These are phyloP conservation scores for Trachelus troglodyta DNA, from an alignment of 2,888 invertebrate genomes.

Conservation along the genomic window DNA sequence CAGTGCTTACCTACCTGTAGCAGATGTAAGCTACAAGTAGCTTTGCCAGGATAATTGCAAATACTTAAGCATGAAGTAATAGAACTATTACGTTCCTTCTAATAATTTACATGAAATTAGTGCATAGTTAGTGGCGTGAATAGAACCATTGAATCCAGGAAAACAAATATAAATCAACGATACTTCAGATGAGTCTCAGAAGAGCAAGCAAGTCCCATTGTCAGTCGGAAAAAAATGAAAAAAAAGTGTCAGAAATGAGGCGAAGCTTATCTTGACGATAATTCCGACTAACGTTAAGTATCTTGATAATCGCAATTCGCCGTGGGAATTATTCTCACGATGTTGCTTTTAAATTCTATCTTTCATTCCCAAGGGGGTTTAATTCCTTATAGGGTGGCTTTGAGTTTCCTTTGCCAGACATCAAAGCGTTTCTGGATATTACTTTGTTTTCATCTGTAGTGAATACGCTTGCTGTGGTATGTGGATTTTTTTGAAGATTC, in stretches of 20 bases:
- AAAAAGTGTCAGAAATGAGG: background rate
- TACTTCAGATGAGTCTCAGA: background rate
- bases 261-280: background rate
- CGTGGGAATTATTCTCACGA: background rate
- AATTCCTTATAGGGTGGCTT: background rate
- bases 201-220: background rate
- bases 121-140: conserved; percentile 34
- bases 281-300: background rate
- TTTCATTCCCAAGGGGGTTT: background rate
- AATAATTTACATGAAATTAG: conserved; percentile 40
- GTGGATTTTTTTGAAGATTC: background rate
- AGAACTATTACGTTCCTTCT: conserved; percentile 17
- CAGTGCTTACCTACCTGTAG: background rate
- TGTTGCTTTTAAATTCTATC: background rate
- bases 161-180: conserved; percentile 27
- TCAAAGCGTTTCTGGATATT: background rate
- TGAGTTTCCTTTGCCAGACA: background rate
- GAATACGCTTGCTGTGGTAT: background rate
- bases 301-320: background rate
- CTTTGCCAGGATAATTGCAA: background rate
- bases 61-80: background rate
- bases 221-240: background rate
- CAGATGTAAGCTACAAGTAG: background rate
- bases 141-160: conserved; percentile 29
- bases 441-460: background rate